These are phyloP conservation scores for Hormaphis cornu DNA, from an alignment of 1,140 invertebrate species.

Conservation along the genomic window DNA sequence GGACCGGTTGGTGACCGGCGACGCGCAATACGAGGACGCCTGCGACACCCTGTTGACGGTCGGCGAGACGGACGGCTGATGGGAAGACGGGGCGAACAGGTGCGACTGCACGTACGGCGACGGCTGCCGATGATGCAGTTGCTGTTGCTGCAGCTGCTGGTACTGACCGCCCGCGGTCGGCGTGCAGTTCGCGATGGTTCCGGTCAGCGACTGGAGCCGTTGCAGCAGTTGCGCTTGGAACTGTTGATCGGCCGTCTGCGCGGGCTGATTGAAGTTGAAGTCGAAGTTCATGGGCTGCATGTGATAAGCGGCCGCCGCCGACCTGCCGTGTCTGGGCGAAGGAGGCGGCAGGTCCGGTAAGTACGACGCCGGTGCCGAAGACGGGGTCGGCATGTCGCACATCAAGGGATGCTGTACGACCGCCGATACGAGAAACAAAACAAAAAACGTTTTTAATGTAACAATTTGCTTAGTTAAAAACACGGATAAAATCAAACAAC, in stretches of 20 bases:
- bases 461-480: not conserved
- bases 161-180: slow-evolving; percentile 3
- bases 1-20: slow-evolving; percentile 38
- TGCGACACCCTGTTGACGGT: slow-evolving; percentile 40
- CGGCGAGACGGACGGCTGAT: slow-evolving; percentile 33
- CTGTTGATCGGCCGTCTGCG: slow-evolving; percentile 42
- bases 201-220: slow-evolving; percentile 47
- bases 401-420: slow-evolving; percentile 31
- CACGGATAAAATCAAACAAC: no score
- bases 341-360: slow-evolving; percentile 36
- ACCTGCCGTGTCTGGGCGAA: slow-evolving; percentile 39
- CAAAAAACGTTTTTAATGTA: not conserved
- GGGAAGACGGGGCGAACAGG: slow-evolving; percentile 40
- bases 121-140: not conserved
- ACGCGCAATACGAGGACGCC: slow-evolving; percentile 43
- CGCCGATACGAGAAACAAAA: slow-evolving; percentile 2
- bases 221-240: slow-evolving; percentile 50
- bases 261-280: slow-evolving; percentile 31
- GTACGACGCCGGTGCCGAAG: slow-evolving; percentile 22
- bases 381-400: slow-evolving; percentile 16
- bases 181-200: slow-evolving; percentile 17
- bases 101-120: slow-evolving; percentile 36
- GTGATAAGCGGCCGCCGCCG: slow-evolving; percentile 37
- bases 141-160: slow-evolving; percentile 2
- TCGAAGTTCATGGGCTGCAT: slow-evolving; percentile 37